Conservation (phyloP, 1,140 invertebrate species). For the Mizuhopecten yessoensis region DNA sequence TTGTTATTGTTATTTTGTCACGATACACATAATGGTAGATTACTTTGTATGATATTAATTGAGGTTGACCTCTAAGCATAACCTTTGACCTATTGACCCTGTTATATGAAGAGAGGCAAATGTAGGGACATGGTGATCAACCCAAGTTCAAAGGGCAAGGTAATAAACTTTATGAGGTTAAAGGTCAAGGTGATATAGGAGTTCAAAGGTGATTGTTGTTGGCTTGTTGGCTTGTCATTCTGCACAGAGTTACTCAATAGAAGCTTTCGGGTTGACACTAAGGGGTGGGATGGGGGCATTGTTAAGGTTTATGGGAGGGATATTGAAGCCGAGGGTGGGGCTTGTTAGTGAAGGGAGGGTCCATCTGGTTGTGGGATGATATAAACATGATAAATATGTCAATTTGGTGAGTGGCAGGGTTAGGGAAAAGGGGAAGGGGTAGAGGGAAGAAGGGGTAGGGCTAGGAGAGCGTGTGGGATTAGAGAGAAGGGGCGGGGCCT, state of each 20-base stretch:
- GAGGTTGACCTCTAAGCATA: background rate
- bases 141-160: no score
- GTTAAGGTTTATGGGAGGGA: background rate
- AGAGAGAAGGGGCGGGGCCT: background rate
- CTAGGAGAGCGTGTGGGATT: no score
- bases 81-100: background rate
- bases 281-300: background rate
- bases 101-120: no score
- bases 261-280: background rate
- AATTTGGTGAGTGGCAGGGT: background rate
- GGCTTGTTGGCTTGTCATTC: background rate
- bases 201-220: background rate
- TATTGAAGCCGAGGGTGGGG: background rate
- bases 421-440: background rate
- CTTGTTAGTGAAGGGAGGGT: background rate
- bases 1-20: conserved; percentile 35
- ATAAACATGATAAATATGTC: background rate
- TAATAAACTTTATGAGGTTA: background rate
- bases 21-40: background rate
- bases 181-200: background rate
- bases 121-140: no score
- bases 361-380: background rate
- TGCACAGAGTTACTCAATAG: background rate
- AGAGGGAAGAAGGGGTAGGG: no score
- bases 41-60: background rate